Conservation (phyloP, 2,888 invertebrate genomes). For the Heterodera filipjevi region DNA sequence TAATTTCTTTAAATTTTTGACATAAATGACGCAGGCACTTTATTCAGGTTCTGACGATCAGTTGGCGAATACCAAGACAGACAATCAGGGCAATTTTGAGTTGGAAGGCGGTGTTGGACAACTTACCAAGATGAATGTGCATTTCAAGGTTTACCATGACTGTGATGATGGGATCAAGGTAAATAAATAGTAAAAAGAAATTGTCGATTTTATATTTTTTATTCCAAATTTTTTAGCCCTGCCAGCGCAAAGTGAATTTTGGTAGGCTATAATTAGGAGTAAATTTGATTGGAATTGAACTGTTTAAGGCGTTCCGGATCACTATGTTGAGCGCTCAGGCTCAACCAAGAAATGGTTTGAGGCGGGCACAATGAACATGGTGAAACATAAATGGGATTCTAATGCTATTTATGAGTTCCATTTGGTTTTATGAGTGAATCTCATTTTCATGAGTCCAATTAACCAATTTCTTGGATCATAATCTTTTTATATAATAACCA, state of each 20-base stretch:
- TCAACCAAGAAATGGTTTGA: constrained; percentile 54
- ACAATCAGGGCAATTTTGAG: constrained; percentile 49
- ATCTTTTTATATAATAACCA: too few relatives aligned
- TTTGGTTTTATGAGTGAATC: too few relatives aligned
- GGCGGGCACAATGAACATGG: constrained; percentile 57
- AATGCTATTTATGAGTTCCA: too few relatives aligned
- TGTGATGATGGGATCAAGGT: constrained; percentile 49
- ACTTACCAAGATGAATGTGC: constrained; percentile 50
- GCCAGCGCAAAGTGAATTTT: constrained; percentile 50
- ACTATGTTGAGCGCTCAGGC: constrained; percentile 48
- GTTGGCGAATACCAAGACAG: constrained; percentile 47
- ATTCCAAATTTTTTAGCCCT: constrained; percentile 51
- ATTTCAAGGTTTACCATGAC: constrained; percentile 50
- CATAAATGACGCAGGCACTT: too few relatives aligned
- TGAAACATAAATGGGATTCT: background rate
- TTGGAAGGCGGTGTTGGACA: constrained; percentile 48
- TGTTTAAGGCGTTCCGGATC: constrained; percentile 43
- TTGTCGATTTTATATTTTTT: constrained; percentile 10
- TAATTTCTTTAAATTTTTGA: background rate
- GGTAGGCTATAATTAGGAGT: constrained; percentile 3
- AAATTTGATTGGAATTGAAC: background rate
- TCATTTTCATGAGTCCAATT: too few relatives aligned
- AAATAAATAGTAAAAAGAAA: background rate
- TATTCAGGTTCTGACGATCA: constrained; percentile 52
- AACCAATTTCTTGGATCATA: too few relatives aligned